Evolutionary conservation across 1,140 invertebrate genomes (phyloP), one percentile per base, ranked within the genome.

Genomic region (Kradibia gibbosae): DNA sequence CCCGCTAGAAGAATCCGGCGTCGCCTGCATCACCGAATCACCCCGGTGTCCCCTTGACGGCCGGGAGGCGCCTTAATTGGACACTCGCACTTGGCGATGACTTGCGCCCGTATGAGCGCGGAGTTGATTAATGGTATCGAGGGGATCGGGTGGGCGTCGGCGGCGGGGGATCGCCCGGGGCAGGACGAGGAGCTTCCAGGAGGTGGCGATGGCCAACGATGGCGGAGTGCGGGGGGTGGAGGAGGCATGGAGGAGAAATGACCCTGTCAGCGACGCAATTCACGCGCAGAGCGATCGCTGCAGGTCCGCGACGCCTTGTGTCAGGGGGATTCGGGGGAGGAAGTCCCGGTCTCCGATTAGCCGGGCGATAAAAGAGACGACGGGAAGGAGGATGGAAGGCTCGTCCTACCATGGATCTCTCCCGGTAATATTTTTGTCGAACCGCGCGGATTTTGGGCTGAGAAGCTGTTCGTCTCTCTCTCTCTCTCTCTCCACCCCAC

Each of bases 71-170:
- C 72, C 71, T 81, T 76, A 81, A 81, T 81, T 76, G 80, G 80
- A 81, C 80, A 76, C 75, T 81, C 75, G 28, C 45, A 34, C 57
- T 53, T 67, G 22, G 73, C 77, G 39, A 72, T 79, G 80, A 81
- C 72, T 81, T 80, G 79, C 71, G 57, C 57, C 17, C 75, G 57
- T 39, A 42, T 57, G 62, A 4, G 42, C 20, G 42, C 4, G 5
- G 25, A 11, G 48, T 42, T 76, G 80, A 81, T 81, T 81, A 81
- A 81, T 76, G 80, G 76, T 76, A 70, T 76, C 31, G 50, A 53
- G 50, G 50, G 10, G 3, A 53, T 53, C 22, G 50, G 50, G 22
- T 4, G 50, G 20, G 50, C 50, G 7, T 17, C 45, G 53, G n/a
- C 45, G 22, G 10, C 73, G 34, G 55, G 36, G 7, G 48, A 15